Evolutionary conservation across 2,797 vertebrate genomes (phyloP).

Genomic region (Sarcoramphus papa): DNA sequence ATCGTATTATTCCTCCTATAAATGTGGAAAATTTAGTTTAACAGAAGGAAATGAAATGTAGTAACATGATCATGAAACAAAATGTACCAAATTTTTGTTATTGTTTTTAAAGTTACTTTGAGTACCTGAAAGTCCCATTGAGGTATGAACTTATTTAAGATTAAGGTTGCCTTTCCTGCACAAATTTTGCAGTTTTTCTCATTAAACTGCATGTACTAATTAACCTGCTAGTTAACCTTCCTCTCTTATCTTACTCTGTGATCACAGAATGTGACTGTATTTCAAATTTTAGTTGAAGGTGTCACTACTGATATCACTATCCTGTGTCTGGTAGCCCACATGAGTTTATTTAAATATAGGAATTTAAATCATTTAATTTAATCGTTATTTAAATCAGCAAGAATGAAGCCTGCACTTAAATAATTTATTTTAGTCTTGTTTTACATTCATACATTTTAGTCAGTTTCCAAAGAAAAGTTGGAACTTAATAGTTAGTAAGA

Average conservation of each 20-base stretch:
- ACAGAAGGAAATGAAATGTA: neutral
- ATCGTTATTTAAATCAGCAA: neutral
- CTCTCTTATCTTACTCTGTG: neutral
- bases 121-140: no score
- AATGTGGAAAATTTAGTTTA: neutral
- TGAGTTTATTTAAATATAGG: neutral
- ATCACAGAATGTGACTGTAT: neutral
- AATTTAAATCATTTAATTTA: neutral
- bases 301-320: neutral
- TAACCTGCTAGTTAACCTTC: neutral
- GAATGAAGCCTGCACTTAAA: neutral
- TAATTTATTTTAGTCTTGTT: neutral
- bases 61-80: neutral
- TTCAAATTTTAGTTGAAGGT: neutral
- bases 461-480: neutral
- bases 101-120: neutral
- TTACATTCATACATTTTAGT: neutral
- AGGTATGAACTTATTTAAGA: neutral
- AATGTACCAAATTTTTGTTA: neutral
- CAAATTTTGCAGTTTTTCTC: neutral
- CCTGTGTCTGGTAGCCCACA: neutral
- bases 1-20: neutral
- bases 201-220: neutral
- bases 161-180: neutral
- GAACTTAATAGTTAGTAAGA: neutral